These are phyloP conservation scores for Bombus waltoni DNA, from an alignment of 1,140 invertebrate species.

Conservation along the genomic window DNA sequence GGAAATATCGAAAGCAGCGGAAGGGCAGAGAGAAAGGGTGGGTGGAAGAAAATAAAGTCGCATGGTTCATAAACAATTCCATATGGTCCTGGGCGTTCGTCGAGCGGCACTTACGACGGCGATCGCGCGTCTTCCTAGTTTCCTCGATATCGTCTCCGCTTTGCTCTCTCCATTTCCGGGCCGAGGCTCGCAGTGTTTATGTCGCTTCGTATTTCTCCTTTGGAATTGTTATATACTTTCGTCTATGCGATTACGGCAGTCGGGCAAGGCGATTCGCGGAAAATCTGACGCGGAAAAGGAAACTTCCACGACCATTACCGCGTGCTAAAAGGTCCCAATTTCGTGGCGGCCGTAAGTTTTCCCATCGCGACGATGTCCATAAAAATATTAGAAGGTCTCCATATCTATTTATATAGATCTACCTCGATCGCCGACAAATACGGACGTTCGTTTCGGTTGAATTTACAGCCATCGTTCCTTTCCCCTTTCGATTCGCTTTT, in stretches of 20 bases:
- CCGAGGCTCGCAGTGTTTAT: conserved; percentile 63
- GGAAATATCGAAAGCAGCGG: conserved; percentile 42
- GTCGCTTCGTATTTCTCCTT: conserved; percentile 60
- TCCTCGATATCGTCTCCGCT: conserved; percentile 68
- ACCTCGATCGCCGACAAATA: not conserved
- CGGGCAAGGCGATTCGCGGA: conserved; percentile 1
- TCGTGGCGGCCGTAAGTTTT: conserved; percentile 67
- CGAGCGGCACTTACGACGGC: conserved; percentile 63
- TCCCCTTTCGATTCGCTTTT: not conserved
- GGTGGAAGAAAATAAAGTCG: conserved; percentile 65
- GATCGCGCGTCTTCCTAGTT: conserved; percentile 65
- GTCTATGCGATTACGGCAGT: conserved; percentile 60
- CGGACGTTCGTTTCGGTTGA: not conserved
- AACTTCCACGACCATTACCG: conserved; percentile 74
- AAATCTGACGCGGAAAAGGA: conserved; percentile 23
- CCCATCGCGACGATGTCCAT: conserved; percentile 69
- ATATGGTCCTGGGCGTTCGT: conserved; percentile 70
- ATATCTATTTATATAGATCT: not conserved
- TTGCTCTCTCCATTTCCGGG: conserved; percentile 69
- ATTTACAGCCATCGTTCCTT: no score
- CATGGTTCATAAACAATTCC: conserved; percentile 74
- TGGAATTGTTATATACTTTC: conserved; percentile 67
- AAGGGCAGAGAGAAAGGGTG: not conserved
- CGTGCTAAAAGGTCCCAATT: conserved; percentile 69
- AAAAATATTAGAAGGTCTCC: not conserved